Percentiles rank a stretch among this genome's conserved stretches.
phyloP scores from a whole-genome alignment of 2,113 vertebrate genomes.

The Ictalurus furcatus region DNA sequence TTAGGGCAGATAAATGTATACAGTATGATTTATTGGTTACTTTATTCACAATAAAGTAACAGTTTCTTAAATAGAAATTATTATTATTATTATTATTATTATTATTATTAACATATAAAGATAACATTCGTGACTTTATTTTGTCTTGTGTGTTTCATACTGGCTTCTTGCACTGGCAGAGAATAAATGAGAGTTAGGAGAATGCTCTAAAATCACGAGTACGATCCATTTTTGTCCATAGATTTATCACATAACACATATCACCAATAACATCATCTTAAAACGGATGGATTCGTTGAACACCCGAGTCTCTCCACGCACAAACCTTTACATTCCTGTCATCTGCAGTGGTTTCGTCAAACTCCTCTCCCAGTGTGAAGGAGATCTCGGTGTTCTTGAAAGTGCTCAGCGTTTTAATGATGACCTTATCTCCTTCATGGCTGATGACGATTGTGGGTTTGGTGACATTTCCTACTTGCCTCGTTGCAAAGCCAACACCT shows the following conservation, averaged over 20 bases:
- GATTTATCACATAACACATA: not conserved
- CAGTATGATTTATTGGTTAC: not conserved
- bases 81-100: not conserved
- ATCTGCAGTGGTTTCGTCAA: slow-evolving; percentile 91
- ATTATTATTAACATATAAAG: not conserved
- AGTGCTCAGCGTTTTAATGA: slow-evolving; percentile 88
- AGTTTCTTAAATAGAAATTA: not conserved
- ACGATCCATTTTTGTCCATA: not conserved
- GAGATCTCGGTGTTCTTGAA: slow-evolving; percentile 94
- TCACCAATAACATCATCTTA: not conserved
- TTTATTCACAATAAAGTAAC: not conserved
- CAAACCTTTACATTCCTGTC: slow-evolving; percentile 94
- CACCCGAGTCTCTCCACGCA: not conserved
- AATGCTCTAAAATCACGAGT: not conserved
- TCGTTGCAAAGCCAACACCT: slow-evolving; percentile 93
- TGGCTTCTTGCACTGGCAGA: not conserved
- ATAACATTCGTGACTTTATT: not conserved
- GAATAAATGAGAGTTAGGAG: not conserved
- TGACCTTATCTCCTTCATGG: slow-evolving; percentile 86
- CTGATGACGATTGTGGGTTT: slow-evolving; percentile 92
- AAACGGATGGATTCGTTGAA: not conserved
- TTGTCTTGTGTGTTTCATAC: not conserved
- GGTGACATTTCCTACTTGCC: slow-evolving; percentile 92
- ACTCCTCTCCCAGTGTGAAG: slow-evolving; percentile 92
- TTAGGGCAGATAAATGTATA: slow-evolving; percentile 19